Evolutionary conservation across 2,113 vertebrate genomes (phyloP), one percentile per base, ranked within the genome.

Genomic region (Ginglymostoma cirratum): DNA sequence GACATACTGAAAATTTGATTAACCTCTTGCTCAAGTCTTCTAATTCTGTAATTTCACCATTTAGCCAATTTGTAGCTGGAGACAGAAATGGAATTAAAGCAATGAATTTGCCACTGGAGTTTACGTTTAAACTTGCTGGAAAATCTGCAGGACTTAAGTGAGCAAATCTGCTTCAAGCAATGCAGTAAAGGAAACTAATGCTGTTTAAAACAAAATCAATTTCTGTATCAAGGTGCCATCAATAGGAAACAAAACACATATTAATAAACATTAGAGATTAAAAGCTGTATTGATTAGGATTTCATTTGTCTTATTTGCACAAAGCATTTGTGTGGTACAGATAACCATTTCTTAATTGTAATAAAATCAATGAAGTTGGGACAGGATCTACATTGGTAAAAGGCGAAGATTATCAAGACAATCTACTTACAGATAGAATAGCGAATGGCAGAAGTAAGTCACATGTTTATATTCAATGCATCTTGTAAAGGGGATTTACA

Each of bases 261-360:
- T 65, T 92, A 66, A 66, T 92, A 66, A 66, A 66, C 55, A 66
- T 92, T 92, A 23, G 17, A 66, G 89, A 93, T 66, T 93, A 93
- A 67, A 93, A 93, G 61, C 19, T 38, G 61, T 23, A 93, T 93
- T 93, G 89, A 93, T 93, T 93, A 21, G 17, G 61, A 38, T 67
- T 90, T 61, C 52, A 90, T 65, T 93, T 34, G 65, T 93, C 61
- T 66, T 38, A 66, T 38, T 93, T 93, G n/a, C 61, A 93, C 89
- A 93, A 66, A 24, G n/a, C 66, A 93, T 67, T 93, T 93, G n/a
- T 67, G 89, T 93, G 34, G 61, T 61, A 93, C 89, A 93, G 61
- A 93, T 19, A 66, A 19, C 1, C 0, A 5, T 42, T 93, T 90
- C 55, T 34, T 93, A 83, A 83, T 45, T 42, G 42, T 30, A 42